Evolutionary conservation across 2,797 vertebrate genomes (phyloP).

Genomic region (Squalus acanthias): DNA sequence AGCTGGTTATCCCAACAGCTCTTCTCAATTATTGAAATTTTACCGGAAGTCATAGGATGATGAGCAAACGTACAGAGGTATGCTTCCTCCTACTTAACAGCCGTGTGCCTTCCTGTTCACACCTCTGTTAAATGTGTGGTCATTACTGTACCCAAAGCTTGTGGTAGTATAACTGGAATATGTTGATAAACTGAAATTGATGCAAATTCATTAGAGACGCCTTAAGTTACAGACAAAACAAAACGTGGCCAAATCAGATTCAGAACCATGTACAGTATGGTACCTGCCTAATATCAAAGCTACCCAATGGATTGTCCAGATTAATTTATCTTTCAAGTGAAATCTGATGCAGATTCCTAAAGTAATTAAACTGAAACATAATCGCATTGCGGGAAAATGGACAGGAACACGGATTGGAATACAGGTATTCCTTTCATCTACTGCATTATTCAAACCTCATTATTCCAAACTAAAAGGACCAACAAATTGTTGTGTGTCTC

Average conservation of each 20-base stretch:
- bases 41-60: not conserved
- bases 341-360: slow-evolving; percentile 11
- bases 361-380: slow-evolving; percentile 23
- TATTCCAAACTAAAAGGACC: not conserved
- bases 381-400: not conserved
- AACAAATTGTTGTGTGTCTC: not conserved
- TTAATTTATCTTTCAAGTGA: slow-evolving; percentile 17
- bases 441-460: slow-evolving; percentile 8
- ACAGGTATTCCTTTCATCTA: not conserved
- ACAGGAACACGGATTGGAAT: not conserved
- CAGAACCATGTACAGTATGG: not conserved
- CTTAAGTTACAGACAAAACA: not conserved
- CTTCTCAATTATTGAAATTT: not conserved
- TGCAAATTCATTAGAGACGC: not conserved
- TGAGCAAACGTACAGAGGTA: not conserved
- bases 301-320: not conserved
- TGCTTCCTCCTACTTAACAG: not conserved
- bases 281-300: not conserved
- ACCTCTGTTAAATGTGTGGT: not conserved
- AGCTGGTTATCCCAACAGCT: not conserved
- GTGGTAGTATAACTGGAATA: not conserved
- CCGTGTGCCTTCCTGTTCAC: not conserved
- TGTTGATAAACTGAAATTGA: not conserved
- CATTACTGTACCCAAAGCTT: not conserved
- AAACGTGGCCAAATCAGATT: not conserved